Conservation (phyloP, 2,888 invertebrate species). For the Gnatocerus cornutus region DNA sequence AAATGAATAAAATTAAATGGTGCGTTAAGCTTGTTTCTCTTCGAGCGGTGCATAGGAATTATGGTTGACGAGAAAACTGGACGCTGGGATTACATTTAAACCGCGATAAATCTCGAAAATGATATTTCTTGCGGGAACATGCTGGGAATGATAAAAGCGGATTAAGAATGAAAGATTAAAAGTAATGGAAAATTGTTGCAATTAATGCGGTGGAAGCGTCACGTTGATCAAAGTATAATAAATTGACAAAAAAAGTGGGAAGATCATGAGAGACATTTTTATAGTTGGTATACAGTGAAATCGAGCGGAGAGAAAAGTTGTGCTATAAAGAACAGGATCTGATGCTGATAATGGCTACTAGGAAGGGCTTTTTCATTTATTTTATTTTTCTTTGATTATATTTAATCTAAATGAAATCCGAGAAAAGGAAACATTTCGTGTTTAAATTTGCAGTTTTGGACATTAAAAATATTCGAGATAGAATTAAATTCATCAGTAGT, state of each 20-base stretch:
- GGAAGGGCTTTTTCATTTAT: not conserved
- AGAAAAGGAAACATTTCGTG: too few relatives aligned
- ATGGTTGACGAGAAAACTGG: slow-evolving; percentile 18
- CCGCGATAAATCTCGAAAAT: slow-evolving; percentile 23
- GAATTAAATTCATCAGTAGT: too few relatives aligned
- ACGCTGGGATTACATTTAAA: slow-evolving; percentile 26
- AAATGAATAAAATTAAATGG: slow-evolving; percentile 26
- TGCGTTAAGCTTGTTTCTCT: slow-evolving; percentile 15
- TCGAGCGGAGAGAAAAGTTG: not conserved
- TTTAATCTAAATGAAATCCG: too few relatives aligned
- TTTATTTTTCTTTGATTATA: not conserved
- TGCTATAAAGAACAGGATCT: slow-evolving; percentile 5
- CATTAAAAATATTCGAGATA: too few relatives aligned
- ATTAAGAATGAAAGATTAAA: slow-evolving; percentile 6
- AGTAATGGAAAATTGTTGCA: slow-evolving; percentile 28
- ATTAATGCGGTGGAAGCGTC: slow-evolving; percentile 15
- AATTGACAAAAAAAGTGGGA: not conserved
- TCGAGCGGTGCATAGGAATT: not conserved
- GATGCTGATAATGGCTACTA: not conserved
- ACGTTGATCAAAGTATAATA: not conserved
- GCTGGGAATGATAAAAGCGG: slow-evolving; percentile 15
- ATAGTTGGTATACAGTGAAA: slow-evolving; percentile 11
- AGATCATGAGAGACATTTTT: slow-evolving; percentile 5
- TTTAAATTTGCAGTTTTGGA: too few relatives aligned
- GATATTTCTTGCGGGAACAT: slow-evolving; percentile 10